Conservation (phyloP, 35 echinoderm and acorn worm species). For the Apostichopus japonicus region DNA sequence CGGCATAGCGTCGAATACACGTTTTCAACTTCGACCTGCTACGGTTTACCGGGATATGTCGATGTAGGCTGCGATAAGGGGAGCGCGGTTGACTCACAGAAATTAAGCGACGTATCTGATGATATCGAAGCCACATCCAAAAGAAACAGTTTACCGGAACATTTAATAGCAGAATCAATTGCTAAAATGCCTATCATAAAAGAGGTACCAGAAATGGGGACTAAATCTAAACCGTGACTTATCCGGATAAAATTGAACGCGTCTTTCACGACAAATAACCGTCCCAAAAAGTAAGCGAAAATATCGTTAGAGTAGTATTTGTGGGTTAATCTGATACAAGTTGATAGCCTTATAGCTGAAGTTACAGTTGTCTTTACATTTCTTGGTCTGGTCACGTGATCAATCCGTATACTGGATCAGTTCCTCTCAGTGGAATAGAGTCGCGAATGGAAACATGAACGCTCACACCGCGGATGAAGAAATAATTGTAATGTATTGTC, state of each 20-base stretch:
- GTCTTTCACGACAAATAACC: background rate
- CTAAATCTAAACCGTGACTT: background rate
- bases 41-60: background rate
- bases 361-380: too few species aligned
- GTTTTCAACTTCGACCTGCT: background rate
- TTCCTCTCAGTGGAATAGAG: too few species aligned
- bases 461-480: too few species aligned
- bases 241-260: background rate
- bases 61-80: background rate
- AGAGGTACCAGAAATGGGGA: background rate
- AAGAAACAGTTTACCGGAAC: background rate
- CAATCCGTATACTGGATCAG: too few species aligned
- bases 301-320: too few species aligned
- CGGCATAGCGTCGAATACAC: constrained; percentile 25
- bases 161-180: background rate
- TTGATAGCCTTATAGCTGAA: too few species aligned
- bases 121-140: background rate
- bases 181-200: background rate
- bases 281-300: too few species aligned
- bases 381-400: too few species aligned
- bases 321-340: too few species aligned
- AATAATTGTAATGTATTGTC: too few species aligned
- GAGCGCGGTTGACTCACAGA: background rate
- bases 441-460: too few species aligned
- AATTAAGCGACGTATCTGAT: background rate